Conservation (phyloP, 2,888 invertebrate species). For the Sthenelais limicola region DNA sequence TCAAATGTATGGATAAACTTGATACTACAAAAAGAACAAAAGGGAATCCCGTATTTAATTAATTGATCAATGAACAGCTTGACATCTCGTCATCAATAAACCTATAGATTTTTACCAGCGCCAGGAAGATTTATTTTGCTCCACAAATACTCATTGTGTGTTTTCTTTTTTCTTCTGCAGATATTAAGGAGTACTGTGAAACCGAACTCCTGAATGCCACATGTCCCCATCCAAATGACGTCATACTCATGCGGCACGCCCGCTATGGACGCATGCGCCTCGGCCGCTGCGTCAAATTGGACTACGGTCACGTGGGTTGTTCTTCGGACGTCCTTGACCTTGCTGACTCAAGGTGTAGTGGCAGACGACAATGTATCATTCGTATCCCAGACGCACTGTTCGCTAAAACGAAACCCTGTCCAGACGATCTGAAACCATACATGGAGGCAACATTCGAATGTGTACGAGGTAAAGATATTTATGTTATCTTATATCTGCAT, state of each 20-base stretch:
- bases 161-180: slow-evolving; percentile 15
- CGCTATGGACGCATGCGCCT: slow-evolving; percentile 51
- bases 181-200: slow-evolving; percentile 47
- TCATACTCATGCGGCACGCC: slow-evolving; percentile 49
- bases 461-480: slow-evolving; percentile 49
- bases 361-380: slow-evolving; percentile 47
- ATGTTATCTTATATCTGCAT: no score
- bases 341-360: slow-evolving; percentile 49
- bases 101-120: no score
- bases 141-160: not conserved
- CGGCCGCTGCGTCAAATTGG: slow-evolving; percentile 48
- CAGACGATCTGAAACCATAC: slow-evolving; percentile 51
- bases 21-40: no score
- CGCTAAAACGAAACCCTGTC: slow-evolving; percentile 48
- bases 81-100: no score
- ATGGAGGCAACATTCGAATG: slow-evolving; percentile 50
- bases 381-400: slow-evolving; percentile 49
- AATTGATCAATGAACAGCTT: no score
- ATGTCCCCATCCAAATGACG: slow-evolving; percentile 45
- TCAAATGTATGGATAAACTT: no score
- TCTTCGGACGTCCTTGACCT: slow-evolving; percentile 47
- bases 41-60: no score
- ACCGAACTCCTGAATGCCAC: slow-evolving; percentile 47
- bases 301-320: slow-evolving; percentile 52
- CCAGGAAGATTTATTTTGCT: no score